Evolutionary conservation across 1,140 invertebrate species (phyloP), one percentile per base, ranked within the genome.

Genomic region (Drosophila leontia): DNA sequence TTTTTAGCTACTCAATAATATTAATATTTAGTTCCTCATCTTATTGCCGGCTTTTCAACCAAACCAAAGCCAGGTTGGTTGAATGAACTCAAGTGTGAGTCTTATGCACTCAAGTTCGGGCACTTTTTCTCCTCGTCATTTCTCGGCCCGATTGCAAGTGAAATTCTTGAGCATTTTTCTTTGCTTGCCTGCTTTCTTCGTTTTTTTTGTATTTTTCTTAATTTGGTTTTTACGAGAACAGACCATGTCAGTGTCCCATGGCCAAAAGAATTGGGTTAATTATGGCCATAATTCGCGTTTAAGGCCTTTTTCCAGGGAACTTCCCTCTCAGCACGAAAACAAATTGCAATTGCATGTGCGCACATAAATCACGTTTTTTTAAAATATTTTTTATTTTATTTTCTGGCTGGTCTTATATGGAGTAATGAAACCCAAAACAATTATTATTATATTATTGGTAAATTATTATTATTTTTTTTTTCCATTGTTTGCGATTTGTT

Each of bases 201-300:
- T 23, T 48, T 44, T 51, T 34, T 48, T 9, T 56, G 2, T 65
- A 32, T 64, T 47, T 75, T 53, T 53, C 51, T 77, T 48, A 60
- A 72, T 68, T 63, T 63, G 77, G 61, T 67, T 71, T 86, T 87
- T 79, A 79, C 78, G 84, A 42, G 65, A 71, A 51, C 50, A 48
- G 53, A 32, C 42, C 57, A 51, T 69, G 56, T 44, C 64, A 53
- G 69, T 72, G 70, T 74, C 68, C 62, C 80, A 75, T 61, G 76
- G 80, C 80, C 84, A 84, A 48, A 47, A 71, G 67, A 87, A 87
- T 87, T 87, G 84, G 84, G 84, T 87, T 87, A 87, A 87, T 88
- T 80, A 53, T 88, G 68, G 77, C 50, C 69, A 87, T 87, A 84
- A 84, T 78, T 87, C 72, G 80, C 82, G 58, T 88, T 88, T 84